phyloP scores from a whole-genome alignment of 2,888 invertebrate genomes.

The Pollenia labialis region DNA sequence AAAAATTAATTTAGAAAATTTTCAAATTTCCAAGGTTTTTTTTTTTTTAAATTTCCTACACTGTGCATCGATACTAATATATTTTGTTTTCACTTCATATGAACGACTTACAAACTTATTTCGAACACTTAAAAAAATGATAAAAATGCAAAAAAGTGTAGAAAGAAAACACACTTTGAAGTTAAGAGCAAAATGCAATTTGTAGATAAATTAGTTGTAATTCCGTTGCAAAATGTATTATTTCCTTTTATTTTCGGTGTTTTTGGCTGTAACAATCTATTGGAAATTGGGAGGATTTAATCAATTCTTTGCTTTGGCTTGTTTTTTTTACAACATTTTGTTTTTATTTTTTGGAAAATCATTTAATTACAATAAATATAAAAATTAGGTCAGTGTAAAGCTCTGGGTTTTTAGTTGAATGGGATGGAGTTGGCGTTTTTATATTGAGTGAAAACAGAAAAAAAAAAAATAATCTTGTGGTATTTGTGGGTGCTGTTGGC shows the following conservation, averaged over 20 bases:
- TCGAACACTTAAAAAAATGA: background rate
- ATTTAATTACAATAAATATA: conserved; percentile 45
- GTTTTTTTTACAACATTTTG: background rate
- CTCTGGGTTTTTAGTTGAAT: background rate
- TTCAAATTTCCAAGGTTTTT: too few relatives aligned
- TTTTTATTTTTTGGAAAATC: conserved; percentile 45
- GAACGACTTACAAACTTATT: background rate
- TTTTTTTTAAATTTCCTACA: too few relatives aligned
- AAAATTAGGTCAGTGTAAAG: conserved; percentile 41
- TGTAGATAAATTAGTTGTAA: conserved; percentile 65
- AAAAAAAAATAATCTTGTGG: background rate
- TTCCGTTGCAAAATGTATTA: conserved; percentile 67
- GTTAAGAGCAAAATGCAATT: conserved; percentile 55
- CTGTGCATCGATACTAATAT: background rate
- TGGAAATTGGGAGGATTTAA: conserved; percentile 45
- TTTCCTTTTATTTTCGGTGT: conserved; percentile 50
- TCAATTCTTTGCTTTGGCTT: conserved; percentile 21
- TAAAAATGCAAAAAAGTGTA: background rate
- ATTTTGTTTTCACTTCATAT: conserved; percentile 7
- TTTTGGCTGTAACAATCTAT: conserved; percentile 30
- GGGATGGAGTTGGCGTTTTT: background rate
- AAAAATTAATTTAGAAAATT: too few relatives aligned
- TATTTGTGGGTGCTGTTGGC: conserved; percentile 15
- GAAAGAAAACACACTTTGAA: conserved; percentile 19
- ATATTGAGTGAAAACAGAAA: background rate